phyloP scores from a whole-genome alignment of 2,888 invertebrate species.

The Polymixis lichenea region DNA sequence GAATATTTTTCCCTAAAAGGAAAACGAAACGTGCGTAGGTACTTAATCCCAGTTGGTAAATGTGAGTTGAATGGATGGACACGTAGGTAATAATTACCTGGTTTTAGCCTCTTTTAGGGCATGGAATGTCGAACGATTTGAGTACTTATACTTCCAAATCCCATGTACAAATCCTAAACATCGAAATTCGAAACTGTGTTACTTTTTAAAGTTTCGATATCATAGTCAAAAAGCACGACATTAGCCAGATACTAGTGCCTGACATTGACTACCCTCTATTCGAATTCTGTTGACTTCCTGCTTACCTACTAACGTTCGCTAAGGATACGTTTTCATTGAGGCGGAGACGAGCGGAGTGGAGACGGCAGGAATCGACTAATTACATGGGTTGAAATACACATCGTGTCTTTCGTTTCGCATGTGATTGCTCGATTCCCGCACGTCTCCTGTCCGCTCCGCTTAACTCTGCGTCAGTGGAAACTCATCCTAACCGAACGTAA shows the following conservation, averaged over 20 bases:
- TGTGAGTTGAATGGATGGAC: neutral
- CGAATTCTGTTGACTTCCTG: neutral
- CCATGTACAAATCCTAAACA: neutral
- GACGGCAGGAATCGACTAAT: neutral
- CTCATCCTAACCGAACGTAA: neutral
- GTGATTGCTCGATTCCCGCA: neutral
- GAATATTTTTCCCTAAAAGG: slow-evolving; percentile 35
- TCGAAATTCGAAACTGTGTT: neutral
- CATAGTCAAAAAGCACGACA: neutral
- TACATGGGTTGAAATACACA: neutral
- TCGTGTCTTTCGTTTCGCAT: neutral
- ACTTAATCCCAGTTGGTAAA: neutral
- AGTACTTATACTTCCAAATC: neutral
- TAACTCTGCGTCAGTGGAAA: neutral
- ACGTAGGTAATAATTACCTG: neutral
- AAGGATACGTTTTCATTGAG: neutral
- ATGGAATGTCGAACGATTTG: slow-evolving; percentile 3
- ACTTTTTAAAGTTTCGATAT: neutral
- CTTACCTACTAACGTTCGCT: neutral
- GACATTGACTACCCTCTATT: neutral
- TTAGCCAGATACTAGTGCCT: neutral
- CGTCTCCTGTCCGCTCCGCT: neutral
- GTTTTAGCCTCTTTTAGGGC: neutral
- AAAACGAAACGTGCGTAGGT: neutral
- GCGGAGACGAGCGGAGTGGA: neutral